These are phyloP conservation scores for Eupithecia pulchellata DNA, from an alignment of 2,888 invertebrate species.

Conservation along the genomic window DNA sequence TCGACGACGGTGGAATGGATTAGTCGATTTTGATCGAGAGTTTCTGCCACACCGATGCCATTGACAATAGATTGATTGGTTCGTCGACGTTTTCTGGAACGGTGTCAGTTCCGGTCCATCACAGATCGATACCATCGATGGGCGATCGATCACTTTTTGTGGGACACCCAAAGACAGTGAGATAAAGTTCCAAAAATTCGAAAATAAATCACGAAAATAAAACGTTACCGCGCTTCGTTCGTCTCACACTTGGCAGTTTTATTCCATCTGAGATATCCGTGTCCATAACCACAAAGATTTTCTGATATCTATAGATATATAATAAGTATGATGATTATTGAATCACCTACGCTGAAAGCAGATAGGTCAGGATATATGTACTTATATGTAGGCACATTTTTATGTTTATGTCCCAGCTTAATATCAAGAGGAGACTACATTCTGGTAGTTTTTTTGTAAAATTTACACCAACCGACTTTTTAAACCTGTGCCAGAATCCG, in stretches of 20 bases:
- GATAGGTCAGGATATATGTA: slow-evolving; percentile 1
- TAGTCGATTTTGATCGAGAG: too few species aligned
- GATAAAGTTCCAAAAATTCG: background rate
- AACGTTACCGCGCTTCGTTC: background rate
- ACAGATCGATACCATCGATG: too few species aligned
- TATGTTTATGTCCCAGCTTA: background rate
- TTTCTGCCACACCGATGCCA: too few species aligned
- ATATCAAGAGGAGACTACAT: background rate
- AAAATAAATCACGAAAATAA: background rate
- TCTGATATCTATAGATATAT: background rate
- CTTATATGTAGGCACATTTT: too few species aligned
- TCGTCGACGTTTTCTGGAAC: too few species aligned
- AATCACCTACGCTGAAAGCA: background rate
- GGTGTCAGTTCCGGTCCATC: too few species aligned
- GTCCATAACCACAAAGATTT: slow-evolving; percentile 12
- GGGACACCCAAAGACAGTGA: too few species aligned
- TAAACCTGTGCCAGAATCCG: slow-evolving; percentile 12
- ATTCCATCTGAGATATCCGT: slow-evolving; percentile 6
- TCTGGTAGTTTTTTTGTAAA: background rate
- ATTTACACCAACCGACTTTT: background rate
- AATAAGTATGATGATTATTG: background rate
- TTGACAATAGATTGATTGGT: too few species aligned
- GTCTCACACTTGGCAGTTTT: slow-evolving; percentile 8
- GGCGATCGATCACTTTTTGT: too few species aligned
- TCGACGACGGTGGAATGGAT: too few species aligned